These are phyloP conservation scores for Clostera curtula DNA, from an alignment of 2,888 invertebrate species.

Conservation along the genomic window DNA sequence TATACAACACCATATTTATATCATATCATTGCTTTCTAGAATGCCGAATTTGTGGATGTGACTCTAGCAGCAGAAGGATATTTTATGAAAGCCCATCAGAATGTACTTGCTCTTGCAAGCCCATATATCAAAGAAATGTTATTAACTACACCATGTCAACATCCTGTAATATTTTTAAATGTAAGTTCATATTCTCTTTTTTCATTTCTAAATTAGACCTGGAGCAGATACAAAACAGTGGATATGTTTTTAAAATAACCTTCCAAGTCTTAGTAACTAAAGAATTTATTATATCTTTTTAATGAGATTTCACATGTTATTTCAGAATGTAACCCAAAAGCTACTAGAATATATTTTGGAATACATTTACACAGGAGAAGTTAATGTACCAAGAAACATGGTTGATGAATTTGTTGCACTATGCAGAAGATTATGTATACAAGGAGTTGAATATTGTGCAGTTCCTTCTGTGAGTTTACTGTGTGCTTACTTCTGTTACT, in stretches of 20 bases:
- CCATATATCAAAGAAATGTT: slow-evolving; percentile 52
- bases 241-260: too few relatives aligned
- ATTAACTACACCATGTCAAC: slow-evolving; percentile 34
- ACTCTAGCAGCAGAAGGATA: slow-evolving; percentile 57
- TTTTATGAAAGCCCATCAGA: slow-evolving; percentile 55
- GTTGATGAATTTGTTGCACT: slow-evolving; percentile 39
- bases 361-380: slow-evolving; percentile 63
- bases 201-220: too few relatives aligned
- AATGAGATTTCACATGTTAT: slow-evolving; percentile 9
- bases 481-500: too few relatives aligned
- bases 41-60: slow-evolving; percentile 61
- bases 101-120: slow-evolving; percentile 50
- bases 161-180: slow-evolving; percentile 53
- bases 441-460: slow-evolving; percentile 31
- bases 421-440: slow-evolving; percentile 41
- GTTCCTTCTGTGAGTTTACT: slow-evolving; percentile 10
- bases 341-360: slow-evolving; percentile 42
- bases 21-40: slow-evolving; percentile 35
- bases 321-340: slow-evolving; percentile 45
- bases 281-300: not conserved
- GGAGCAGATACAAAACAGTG: too few relatives aligned
- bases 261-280: too few relatives aligned
- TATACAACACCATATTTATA: too few relatives aligned
- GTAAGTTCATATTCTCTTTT: too few relatives aligned
- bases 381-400: slow-evolving; percentile 32